phyloP scores from a whole-genome alignment of 2,797 vertebrate species.

The Takifugu rubripes region DNA sequence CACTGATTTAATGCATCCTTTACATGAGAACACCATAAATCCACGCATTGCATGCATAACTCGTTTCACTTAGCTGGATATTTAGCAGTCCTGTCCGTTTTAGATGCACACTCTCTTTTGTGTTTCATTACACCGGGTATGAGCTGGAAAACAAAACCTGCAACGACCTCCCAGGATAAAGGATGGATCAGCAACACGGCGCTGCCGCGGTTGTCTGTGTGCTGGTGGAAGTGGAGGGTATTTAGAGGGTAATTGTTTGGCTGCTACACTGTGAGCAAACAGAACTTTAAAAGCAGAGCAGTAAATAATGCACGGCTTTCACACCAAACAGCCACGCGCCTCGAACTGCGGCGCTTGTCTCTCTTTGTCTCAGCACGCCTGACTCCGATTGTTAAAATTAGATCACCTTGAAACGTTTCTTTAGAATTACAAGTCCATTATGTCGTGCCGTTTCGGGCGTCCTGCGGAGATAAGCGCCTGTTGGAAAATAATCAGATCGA shows the following conservation, averaged over 20 bases:
- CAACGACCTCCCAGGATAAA: slow-evolving; percentile 12
- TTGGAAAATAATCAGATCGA: slow-evolving; percentile 40
- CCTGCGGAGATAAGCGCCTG: slow-evolving; percentile 29
- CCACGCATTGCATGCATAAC: slow-evolving; percentile 5
- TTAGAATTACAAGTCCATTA: slow-evolving; percentile 36
- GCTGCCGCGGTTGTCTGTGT: not conserved
- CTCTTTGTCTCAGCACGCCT: slow-evolving; percentile 39
- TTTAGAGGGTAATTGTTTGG: slow-evolving; percentile 41
- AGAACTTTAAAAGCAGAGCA: slow-evolving; percentile 42
- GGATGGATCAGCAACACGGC: slow-evolving; percentile 16
- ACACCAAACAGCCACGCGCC: slow-evolving; percentile 19
- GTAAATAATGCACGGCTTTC: slow-evolving; percentile 41
- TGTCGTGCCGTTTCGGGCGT: slow-evolving; percentile 13
- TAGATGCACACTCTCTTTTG: slow-evolving; percentile 11
- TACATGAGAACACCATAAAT: no score
- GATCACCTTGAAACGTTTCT: slow-evolving; percentile 48
- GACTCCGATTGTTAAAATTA: slow-evolving; percentile 27
- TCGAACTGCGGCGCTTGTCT: slow-evolving; percentile 25
- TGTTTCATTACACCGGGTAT: slow-evolving; percentile 17
- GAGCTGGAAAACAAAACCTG: slow-evolving; percentile 18
- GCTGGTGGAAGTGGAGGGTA: slow-evolving; percentile 17
- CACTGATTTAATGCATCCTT: no score
- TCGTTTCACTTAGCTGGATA: slow-evolving; percentile 10
- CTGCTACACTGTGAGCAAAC: slow-evolving; percentile 28
- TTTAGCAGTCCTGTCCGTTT: slow-evolving; percentile 5